Evolutionary conservation across 2,113 vertebrate species (phyloP).

Genomic region (Menidia beryllina): DNA sequence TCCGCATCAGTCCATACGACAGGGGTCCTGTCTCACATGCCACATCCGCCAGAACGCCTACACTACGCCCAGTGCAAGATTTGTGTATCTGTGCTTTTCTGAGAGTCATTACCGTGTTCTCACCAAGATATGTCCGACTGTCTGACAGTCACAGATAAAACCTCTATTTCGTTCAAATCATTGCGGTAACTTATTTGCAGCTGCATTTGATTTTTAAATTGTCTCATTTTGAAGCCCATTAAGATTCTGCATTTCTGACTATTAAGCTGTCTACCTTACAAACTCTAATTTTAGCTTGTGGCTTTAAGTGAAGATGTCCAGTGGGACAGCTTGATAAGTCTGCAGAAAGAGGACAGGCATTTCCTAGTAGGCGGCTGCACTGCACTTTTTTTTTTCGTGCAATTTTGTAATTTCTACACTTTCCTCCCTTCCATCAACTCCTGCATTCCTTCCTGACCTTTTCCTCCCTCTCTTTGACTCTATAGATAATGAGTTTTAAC

Average conservation of each 20-base stretch:
- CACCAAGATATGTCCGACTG: slow-evolving; percentile 37
- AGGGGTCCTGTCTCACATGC: not conserved
- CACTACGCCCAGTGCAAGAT: not conserved
- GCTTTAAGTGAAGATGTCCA: slow-evolving; percentile 48
- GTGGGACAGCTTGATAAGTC: slow-evolving; percentile 58
- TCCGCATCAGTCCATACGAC: not conserved
- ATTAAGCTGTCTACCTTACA: slow-evolving; percentile 28
- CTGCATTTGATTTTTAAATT: slow-evolving; percentile 31
- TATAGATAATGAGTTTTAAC: slow-evolving; percentile 78
- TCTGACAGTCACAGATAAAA: slow-evolving; percentile 63
- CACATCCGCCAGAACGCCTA: not conserved
- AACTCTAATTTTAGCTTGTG: slow-evolving; percentile 71
- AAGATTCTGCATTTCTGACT: slow-evolving; percentile 29
- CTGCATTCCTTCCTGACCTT: slow-evolving; percentile 17
- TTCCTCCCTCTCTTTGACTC: slow-evolving; percentile 30
- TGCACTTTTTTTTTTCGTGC: slow-evolving; percentile 34
- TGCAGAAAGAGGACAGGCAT: slow-evolving; percentile 36
- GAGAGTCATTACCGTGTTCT: slow-evolving; percentile 49
- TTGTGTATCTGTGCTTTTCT: slow-evolving; percentile 17
- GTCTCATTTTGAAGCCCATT: slow-evolving; percentile 46
- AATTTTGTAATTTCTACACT: slow-evolving; percentile 50
- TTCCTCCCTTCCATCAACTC: slow-evolving; percentile 20
- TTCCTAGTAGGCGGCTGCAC: slow-evolving; percentile 49
- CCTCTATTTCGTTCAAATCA: slow-evolving; percentile 46
- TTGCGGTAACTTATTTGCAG: slow-evolving; percentile 36